Evolutionary conservation across 2,797 vertebrate species (phyloP), one percentile per base, ranked within the genome.

Genomic region (Acanthopagrus latus): DNA sequence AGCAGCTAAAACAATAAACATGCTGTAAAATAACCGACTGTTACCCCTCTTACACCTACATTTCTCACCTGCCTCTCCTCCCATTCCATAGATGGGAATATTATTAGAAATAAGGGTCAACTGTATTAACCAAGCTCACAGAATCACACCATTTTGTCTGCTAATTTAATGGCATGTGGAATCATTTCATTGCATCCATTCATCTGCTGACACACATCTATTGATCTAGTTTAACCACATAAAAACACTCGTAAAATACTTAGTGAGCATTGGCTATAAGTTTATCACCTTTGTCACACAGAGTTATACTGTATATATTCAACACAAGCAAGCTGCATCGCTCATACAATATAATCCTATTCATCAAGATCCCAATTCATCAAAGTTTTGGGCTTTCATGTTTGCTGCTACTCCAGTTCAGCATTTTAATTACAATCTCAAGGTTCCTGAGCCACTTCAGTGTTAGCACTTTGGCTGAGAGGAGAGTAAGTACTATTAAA

Each of bases 401-500:
- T 82, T 90, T 89, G 84, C 79, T 84, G 64, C 81, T 58, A 57
- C 46, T 67, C 78, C 81, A 59, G 74, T 85, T 91, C 85, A 84
- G 67, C 82, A 86, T 91, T 93, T 27, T 93, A 91, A 93, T 92
- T 90, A 87, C 79, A 86, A 87, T 85, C 79, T 89, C 91, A 93
- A 94, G 92, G 92, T 87, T 88, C 73, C 64, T 0, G 16, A 85
- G 51, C 71, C 90, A 92, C 89, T 93, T 89, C 62, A 88, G 72
- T 86, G 89, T 86, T 68, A 76, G 78, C 16, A 17, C 76, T 84
- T 83, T 81, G 66, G 48, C 69, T 62, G 60, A 81, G 83, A 86
- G 66, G 52, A 82, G 25, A 57, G 52, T 52, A 68, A 75, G 48
- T 69, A 80, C 82, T 84, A 88, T 91, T 87, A 81, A 87, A 71